phyloP scores from a whole-genome alignment of 2,888 invertebrate genomes.

The Apodemia zela region DNA sequence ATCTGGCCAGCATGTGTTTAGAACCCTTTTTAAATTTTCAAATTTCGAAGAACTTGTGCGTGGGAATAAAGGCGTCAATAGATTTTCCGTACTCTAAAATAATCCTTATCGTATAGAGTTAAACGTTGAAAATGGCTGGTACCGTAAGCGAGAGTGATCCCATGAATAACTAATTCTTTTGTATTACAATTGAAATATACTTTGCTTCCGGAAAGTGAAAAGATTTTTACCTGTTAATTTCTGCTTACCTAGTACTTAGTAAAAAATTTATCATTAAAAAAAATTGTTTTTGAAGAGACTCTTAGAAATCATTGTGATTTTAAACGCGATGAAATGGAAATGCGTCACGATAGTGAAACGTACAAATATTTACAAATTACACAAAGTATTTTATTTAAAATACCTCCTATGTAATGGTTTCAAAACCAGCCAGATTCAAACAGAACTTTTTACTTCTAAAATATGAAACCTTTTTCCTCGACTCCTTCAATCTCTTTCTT shows the following conservation, averaged over 20 bases:
- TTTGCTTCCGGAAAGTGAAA: constrained; percentile 38
- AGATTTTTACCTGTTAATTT: constrained; percentile 27
- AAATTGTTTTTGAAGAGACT: too few relatives aligned
- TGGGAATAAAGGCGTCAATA: constrained; percentile 38
- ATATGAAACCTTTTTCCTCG: too few relatives aligned
- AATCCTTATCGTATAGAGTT: constrained; percentile 23
- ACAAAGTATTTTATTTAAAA: too few relatives aligned
- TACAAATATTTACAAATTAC: too few relatives aligned
- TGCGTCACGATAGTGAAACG: too few relatives aligned
- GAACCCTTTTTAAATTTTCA: constrained; percentile 40
- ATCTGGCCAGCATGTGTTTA: constrained; percentile 41
- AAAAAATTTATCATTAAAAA: neutral
- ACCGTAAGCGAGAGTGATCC: constrained; percentile 7
- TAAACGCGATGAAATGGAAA: too few relatives aligned
- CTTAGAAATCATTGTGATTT: too few relatives aligned
- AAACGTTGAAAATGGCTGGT: constrained; percentile 27
- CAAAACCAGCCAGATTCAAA: too few relatives aligned
- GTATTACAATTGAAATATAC: constrained; percentile 35
- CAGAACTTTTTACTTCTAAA: too few relatives aligned
- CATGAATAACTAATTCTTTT: constrained; percentile 38
- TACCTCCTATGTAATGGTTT: too few relatives aligned
- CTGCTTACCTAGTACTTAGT: constrained; percentile 26
- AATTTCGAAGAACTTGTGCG: constrained; percentile 39
- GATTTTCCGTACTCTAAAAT: constrained; percentile 15
- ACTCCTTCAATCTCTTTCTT: too few relatives aligned